These are phyloP conservation scores for Drosophila rellima DNA, from an alignment of 2,888 invertebrate species.

Conservation along the genomic window DNA sequence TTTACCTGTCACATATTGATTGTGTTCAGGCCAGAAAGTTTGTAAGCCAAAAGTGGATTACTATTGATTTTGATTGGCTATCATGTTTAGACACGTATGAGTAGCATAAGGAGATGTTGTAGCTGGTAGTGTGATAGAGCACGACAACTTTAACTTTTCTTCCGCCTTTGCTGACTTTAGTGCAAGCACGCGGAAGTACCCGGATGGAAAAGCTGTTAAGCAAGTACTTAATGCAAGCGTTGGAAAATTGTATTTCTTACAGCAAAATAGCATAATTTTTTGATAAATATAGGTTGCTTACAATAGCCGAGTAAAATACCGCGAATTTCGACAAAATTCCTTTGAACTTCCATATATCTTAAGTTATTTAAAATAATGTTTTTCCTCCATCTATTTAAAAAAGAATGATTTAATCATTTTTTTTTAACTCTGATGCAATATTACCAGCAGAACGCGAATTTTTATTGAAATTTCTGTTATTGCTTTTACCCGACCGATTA, in stretches of 20 bases:
- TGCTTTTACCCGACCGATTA: neutral
- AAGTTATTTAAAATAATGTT: neutral
- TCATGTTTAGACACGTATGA: neutral
- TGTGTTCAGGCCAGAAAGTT: neutral
- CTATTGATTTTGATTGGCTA: slow-evolving; percentile 7
- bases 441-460: neutral
- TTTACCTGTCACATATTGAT: neutral
- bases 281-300: neutral
- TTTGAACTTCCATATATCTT: too few species aligned
- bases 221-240: slow-evolving; percentile 22
- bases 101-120: slow-evolving; percentile 17
- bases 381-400: neutral
- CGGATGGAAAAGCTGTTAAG: slow-evolving; percentile 17
- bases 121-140: slow-evolving; percentile 53
- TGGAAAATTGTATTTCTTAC: slow-evolving; percentile 43
- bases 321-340: too few species aligned
- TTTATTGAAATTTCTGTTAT: neutral
- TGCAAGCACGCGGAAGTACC: neutral
- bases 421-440: neutral
- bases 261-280: slow-evolving; percentile 37
- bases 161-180: slow-evolving; percentile 7
- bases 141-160: slow-evolving; percentile 38
- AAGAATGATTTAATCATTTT: neutral
- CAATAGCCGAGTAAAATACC: too few species aligned
- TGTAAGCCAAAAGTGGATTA: slow-evolving; percentile 18